Percentiles rank a stretch among this genome's conserved stretches.
Evolutionary conservation across 30 jellyfish, hydroid and myxozoan genomes (phyloP).

Genomic region (Turritopsis rubra): DNA sequence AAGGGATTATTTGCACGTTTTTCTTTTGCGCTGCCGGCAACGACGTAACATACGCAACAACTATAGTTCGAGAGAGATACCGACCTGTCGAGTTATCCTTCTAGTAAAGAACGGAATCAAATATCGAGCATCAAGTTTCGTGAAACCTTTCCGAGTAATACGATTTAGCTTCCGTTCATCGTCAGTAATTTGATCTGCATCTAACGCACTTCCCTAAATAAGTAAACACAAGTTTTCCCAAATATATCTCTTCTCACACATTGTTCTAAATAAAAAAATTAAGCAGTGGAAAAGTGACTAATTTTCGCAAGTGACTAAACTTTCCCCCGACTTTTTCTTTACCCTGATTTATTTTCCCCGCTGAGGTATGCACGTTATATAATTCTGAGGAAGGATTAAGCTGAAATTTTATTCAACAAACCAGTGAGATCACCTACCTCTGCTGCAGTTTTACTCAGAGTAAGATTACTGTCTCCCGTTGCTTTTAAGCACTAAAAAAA

Average conservation of each 20-base stretch:
- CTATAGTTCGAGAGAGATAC: neutral
- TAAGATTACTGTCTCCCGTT: slow-evolving; percentile 48
- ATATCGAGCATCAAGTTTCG: slow-evolving; percentile 79
- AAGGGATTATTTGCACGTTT: too few species aligned
- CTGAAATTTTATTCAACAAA: neutral
- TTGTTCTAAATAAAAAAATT: neutral
- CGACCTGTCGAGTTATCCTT: slow-evolving; percentile 83
- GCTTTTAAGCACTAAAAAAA: slow-evolving; percentile 27
- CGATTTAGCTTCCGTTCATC: slow-evolving; percentile 71
- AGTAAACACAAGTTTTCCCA: neutral
- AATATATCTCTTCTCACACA: neutral
- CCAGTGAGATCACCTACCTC: slow-evolving; percentile 51
- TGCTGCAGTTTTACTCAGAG: slow-evolving; percentile 90
- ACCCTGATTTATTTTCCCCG: too few species aligned
- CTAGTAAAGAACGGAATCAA: slow-evolving; percentile 88
- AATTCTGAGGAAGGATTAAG: too few species aligned
- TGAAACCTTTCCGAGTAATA: slow-evolving; percentile 68
- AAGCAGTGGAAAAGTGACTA: neutral
- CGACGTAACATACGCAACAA: too few species aligned
- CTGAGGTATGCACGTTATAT: too few species aligned
- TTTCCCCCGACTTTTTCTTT: too few species aligned
- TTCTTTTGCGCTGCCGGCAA: too few species aligned
- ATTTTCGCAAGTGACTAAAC: too few species aligned
- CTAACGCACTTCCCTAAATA: slow-evolving; percentile 81
- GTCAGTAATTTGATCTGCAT: slow-evolving; percentile 90